A percentile compares a stretch with the other conserved stretches of the same genome.
phyloP scores from a whole-genome alignment of 2,113 vertebrate species.

The Ceyx margarethae region DNA sequence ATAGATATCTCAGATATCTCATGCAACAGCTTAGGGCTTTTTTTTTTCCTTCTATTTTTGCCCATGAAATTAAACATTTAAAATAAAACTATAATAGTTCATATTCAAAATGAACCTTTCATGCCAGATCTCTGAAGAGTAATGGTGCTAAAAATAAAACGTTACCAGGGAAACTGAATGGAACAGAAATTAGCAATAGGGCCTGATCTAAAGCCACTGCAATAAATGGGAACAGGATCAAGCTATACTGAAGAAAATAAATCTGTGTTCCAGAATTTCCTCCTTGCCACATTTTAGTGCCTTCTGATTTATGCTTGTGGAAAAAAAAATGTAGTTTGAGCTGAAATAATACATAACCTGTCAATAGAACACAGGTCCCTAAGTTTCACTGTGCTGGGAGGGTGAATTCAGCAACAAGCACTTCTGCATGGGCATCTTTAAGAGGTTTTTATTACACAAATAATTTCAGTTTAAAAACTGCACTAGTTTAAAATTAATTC shows the following conservation, averaged over 20 bases:
- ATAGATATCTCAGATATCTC: neutral
- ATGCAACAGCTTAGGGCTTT: neutral
- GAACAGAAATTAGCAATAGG: slow-evolving; percentile 34
- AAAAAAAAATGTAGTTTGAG: neutral
- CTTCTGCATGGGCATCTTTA: neutral
- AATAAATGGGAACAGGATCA: slow-evolving; percentile 6
- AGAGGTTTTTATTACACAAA: neutral
- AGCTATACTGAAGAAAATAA: neutral
- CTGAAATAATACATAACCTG: neutral
- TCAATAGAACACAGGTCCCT: neutral
- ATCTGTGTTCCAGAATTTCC: neutral
- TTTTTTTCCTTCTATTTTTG: neutral
- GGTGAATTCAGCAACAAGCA: neutral
- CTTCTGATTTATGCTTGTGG: neutral
- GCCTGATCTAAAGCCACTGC: slow-evolving; percentile 33
- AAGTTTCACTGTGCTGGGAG: neutral
- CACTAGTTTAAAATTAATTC: too few relatives aligned
- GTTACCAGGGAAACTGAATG: slow-evolving; percentile 53
- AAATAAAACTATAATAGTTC: slow-evolving; percentile 1
- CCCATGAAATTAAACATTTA: neutral
- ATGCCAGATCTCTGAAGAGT: slow-evolving; percentile 28
- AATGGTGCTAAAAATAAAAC: slow-evolving; percentile 58
- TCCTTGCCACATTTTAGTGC: neutral
- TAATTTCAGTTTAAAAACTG: too few relatives aligned
- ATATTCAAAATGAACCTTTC: slow-evolving; percentile 14